Evolutionary conservation across 2,797 vertebrate species (phyloP), one percentile per base, ranked within the genome.

Genomic region (Meda fulgida): DNA sequence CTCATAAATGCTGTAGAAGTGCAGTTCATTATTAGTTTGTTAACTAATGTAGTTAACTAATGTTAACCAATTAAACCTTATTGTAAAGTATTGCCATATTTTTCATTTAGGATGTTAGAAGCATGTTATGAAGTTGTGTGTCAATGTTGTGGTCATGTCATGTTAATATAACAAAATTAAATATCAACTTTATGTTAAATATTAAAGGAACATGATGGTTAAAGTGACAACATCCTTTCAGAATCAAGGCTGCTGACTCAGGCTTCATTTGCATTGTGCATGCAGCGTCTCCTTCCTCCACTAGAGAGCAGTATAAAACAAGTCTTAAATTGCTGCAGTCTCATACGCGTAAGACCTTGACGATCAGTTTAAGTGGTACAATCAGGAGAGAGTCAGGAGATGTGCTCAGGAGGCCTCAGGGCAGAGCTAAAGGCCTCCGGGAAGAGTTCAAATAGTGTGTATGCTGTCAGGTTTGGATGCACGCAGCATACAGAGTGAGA

Each of bases 271-370:
- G 77, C 40, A 5, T 40, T 78, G 55, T 34, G 9, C 3, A 21
- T 13, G 14, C 29, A 29, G 34, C 13, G 2, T 36, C 76, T 80
- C 11, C 2, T 75, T 10, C 19, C n/a, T 46, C 77, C 85, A 84
- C 85, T 16, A 84, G 85, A 80, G 38, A 72, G 60, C 85, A 87
- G 85, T 80, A 29, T 66, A 26, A 67, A 73, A 78, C 67, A 83
- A 29, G 29, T 43, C 29, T 66, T 53, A 1, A 66, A 69, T 11
- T 72, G 8, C 36, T 67, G 11, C 34, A 16, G 4, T 67, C n/a
- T 70, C 16, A 40, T 16, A 53, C 5, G 2, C 19, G 1, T 2
- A 81, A 76, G 60, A n/a, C 43, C 34, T 75, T 55, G 70, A 77
- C 5, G 63, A 67, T 29, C 46, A 43, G 63, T 81, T 76, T 55